Conservation (phyloP, 2,888 invertebrate species). For the Ornithoptera priamus region DNA sequence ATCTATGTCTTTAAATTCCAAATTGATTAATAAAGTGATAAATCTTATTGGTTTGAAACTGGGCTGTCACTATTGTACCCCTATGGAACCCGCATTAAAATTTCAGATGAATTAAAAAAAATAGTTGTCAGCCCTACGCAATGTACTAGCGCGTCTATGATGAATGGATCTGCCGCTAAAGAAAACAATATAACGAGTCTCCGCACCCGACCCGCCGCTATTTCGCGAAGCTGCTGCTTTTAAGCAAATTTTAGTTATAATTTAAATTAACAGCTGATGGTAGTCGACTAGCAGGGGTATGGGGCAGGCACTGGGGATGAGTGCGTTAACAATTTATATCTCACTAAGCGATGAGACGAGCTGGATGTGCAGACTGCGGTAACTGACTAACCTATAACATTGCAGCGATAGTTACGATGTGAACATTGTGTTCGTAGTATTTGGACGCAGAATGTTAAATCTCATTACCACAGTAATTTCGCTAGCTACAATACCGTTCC, state of each 20-base stretch:
- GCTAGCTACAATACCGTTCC: no score
- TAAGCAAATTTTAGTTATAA: constrained; percentile 24
- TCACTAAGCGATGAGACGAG: background rate
- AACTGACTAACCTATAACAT: no score
- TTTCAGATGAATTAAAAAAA: background rate
- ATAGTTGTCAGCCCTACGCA: constrained; percentile 30
- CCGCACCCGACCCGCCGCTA: constrained; percentile 2
- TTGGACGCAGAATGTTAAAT: no score
- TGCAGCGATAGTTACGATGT: no score
- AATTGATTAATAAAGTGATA: no score
- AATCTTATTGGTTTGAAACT: no score
- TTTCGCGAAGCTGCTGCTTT: constrained; percentile 16
- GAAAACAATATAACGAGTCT: constrained; percentile 33
- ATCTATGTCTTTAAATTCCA: no score
- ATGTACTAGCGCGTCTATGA: constrained; percentile 32
- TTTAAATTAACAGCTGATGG: constrained; percentile 26
- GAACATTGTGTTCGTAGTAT: no score
- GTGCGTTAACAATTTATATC: background rate
- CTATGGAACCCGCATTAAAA: no score
- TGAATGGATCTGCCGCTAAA: constrained; percentile 32
- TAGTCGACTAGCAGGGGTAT: constrained; percentile 11
- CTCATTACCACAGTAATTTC: no score
- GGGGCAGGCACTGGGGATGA: constrained; percentile 5
- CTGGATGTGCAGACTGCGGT: no score
- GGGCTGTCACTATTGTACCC: no score